Percentiles rank a stretch among this genome's conserved stretches.
phyloP scores from a whole-genome alignment of 2,797 vertebrate genomes.

The Pseudopleuronectes americanus region DNA sequence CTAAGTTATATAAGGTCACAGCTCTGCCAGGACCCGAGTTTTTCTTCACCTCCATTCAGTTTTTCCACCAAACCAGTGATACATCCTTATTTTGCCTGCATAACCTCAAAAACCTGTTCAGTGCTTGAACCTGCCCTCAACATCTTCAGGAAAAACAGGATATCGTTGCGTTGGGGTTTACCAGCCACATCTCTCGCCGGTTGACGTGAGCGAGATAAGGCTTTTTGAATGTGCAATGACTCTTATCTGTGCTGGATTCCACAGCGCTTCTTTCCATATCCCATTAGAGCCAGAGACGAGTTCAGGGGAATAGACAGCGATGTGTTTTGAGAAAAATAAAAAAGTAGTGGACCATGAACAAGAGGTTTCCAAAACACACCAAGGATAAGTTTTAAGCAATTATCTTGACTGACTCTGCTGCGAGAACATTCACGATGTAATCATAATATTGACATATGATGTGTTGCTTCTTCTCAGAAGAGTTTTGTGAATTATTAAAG shows the following conservation, averaged over 20 bases:
- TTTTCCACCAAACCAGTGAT: background rate
- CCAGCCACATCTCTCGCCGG: conserved; percentile 23
- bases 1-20: conserved; percentile 15
- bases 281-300: conserved; percentile 38
- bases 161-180: conserved; percentile 24
- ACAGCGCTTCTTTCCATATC: conserved; percentile 45
- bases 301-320: conserved; percentile 12
- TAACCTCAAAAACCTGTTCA: background rate
- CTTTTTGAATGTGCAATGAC: conserved; percentile 53
- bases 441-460: no score
- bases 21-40: background rate
- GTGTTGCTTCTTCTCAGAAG: no score
- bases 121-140: conserved; percentile 19
- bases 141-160: conserved; percentile 53
- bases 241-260: conserved; percentile 70
- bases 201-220: conserved; percentile 63
- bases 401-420: background rate
- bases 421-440: background rate
- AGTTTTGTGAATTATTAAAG: background rate
- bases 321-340: conserved; percentile 29
- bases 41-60: background rate
- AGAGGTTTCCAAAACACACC: conserved; percentile 9
- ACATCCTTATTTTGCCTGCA: background rate
- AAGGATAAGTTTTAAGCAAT: background rate
- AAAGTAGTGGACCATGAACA: background rate